A percentile compares a stretch with the other conserved stretches of the same genome.
phyloP scores from a whole-genome alignment of 2,888 invertebrate species.

The Hipparchia semele region DNA sequence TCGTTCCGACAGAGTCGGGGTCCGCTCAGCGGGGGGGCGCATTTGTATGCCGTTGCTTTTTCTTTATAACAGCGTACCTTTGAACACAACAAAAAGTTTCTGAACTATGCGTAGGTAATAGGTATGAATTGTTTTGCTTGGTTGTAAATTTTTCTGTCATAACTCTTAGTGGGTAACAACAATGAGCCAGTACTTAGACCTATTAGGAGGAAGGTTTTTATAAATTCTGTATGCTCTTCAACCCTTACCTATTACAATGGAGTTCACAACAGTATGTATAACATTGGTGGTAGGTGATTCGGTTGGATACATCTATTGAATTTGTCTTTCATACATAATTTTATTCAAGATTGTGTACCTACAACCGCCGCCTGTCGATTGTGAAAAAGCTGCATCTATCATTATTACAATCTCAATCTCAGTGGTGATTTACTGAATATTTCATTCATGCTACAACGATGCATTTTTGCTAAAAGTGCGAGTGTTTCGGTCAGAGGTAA shows the following conservation, averaged over 20 bases:
- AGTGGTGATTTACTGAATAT: too few relatives aligned
- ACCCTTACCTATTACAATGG: not conserved
- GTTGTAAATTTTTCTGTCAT: not conserved
- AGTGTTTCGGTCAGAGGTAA: too few relatives aligned
- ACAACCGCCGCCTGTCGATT: too few relatives aligned
- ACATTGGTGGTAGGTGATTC: too few relatives aligned
- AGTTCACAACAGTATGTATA: not conserved
- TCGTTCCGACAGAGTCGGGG: constrained; percentile 50
- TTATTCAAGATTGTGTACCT: too few relatives aligned
- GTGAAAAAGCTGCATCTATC: too few relatives aligned
- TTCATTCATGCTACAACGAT: too few relatives aligned
- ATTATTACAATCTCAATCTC: too few relatives aligned
- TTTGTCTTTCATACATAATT: too few relatives aligned
- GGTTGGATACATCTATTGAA: too few relatives aligned
- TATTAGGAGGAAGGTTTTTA: not conserved
- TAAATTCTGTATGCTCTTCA: too few relatives aligned
- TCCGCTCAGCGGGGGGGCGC: constrained; percentile 49
- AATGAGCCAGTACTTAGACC: not conserved
- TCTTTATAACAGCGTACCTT: constrained; percentile 31
- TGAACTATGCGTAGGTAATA: not conserved
- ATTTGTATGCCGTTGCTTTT: constrained; percentile 56
- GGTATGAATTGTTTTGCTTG: constrained; percentile 11
- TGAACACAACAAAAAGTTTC: constrained; percentile 24
- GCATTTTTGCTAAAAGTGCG: too few relatives aligned
- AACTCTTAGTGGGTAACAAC: constrained; percentile 1